Evolutionary conservation across 2,797 vertebrate genomes (phyloP).

Genomic region (Salarias fasciatus): DNA sequence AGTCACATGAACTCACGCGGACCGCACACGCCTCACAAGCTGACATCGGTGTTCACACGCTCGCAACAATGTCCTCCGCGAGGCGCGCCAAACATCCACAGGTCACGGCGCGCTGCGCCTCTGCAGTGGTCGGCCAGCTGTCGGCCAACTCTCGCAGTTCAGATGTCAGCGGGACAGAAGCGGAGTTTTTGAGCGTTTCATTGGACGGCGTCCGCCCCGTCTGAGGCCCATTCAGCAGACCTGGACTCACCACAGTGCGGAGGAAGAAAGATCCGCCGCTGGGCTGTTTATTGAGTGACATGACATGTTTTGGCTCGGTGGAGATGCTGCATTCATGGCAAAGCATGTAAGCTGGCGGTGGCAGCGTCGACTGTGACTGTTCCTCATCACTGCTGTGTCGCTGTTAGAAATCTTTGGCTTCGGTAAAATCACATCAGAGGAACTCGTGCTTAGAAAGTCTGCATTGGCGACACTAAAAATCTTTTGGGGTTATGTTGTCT

Average conservation of each 20-base stretch:
- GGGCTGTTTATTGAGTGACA: background rate
- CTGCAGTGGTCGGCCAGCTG: no score
- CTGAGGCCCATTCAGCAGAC: background rate
- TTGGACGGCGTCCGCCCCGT: background rate
- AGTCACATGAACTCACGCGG: background rate
- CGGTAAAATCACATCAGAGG: no score
- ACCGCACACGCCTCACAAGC: background rate
- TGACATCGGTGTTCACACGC: no score
- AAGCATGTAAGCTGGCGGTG: no score
- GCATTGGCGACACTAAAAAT: no score
- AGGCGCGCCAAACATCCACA: no score
- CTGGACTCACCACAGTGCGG: background rate
- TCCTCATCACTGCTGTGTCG: background rate
- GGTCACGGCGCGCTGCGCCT: no score
- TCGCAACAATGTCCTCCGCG: no score
- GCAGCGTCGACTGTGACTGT: no score
- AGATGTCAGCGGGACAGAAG: background rate
- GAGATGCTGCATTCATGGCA: background rate
- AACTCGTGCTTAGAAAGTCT: no score
- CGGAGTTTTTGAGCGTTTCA: background rate
- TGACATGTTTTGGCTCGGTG: background rate
- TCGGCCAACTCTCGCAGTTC: no score
- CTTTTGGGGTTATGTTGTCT: no score
- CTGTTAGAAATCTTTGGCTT: background rate
- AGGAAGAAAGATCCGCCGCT: background rate